These are phyloP conservation scores for Sebastes fasciatus DNA, from an alignment of 2,113 vertebrate species.

Conservation along the genomic window DNA sequence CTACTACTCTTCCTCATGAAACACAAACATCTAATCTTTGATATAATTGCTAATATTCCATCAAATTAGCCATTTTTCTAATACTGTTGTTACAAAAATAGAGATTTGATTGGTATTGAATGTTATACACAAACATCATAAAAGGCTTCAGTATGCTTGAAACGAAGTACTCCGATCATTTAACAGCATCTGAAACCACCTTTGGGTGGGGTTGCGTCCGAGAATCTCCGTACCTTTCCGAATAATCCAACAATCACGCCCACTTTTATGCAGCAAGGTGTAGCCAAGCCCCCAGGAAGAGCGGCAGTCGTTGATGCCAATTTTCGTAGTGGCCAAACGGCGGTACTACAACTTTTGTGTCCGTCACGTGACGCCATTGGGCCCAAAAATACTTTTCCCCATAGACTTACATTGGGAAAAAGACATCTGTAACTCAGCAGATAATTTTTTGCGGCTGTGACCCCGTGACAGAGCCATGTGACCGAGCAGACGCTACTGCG, in stretches of 20 bases:
- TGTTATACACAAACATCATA: conserved; percentile 75
- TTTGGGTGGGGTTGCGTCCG: not conserved
- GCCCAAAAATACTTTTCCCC: too few species aligned
- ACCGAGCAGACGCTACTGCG: too few species aligned
- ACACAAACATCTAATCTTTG: conserved; percentile 48
- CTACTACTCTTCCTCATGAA: not conserved
- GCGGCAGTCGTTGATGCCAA: too few species aligned
- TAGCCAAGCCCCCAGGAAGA: too few species aligned
- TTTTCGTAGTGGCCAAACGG: too few species aligned
- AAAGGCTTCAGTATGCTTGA: not conserved
- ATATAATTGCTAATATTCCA: conserved; percentile 54
- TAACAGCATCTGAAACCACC: conserved; percentile 3
- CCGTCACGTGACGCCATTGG: too few species aligned
- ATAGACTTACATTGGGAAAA: too few species aligned
- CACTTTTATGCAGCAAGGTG: not conserved
- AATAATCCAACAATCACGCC: not conserved
- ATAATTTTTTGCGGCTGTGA: too few species aligned
- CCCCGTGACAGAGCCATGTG: too few species aligned
- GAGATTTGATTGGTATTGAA: conserved; percentile 70
- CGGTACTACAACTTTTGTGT: too few species aligned
- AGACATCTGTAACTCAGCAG: too few species aligned
- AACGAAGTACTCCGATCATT: not conserved
- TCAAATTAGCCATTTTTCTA: conserved; percentile 79
- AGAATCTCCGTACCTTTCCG: not conserved
- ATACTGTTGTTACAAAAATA: conserved; percentile 84